Evolutionary conservation across 2,888 invertebrate species (phyloP).

Genomic region (Aradus depressus): DNA sequence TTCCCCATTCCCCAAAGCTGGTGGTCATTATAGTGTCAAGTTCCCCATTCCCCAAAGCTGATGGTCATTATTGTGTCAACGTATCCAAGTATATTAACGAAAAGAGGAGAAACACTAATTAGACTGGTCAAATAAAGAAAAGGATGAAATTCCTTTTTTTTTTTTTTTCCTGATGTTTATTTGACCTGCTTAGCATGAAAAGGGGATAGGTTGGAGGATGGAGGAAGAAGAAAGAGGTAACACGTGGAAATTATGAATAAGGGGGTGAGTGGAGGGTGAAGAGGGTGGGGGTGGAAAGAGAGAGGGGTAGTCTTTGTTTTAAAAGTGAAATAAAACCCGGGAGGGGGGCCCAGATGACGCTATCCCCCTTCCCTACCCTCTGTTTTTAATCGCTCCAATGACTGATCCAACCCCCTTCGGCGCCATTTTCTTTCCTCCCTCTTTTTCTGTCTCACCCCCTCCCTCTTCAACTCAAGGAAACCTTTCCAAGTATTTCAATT

Average conservation of each 20-base stretch:
- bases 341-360: constrained; percentile 12
- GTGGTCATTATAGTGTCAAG: no score
- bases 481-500: constrained; percentile 11
- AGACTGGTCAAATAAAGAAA: no score
- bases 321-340: constrained; percentile 14
- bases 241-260: constrained; percentile 11
- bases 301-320: constrained; percentile 10
- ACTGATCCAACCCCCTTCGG: neutral
- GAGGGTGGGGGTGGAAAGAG: neutral
- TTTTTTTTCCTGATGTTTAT: no score
- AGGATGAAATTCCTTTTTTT: no score
- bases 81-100: no score
- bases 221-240: constrained; percentile 6
- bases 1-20: no score
- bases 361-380: constrained; percentile 1
- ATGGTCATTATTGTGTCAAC: no score
- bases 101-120: no score
- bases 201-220: constrained; percentile 4
- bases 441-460: neutral
- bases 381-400: neutral
- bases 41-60: no score
- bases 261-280: constrained; percentile 5
- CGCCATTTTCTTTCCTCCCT: constrained; percentile 1
- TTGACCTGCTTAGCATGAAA: neutral
- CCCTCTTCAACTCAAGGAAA: neutral